Percentiles rank a stretch among this genome's conserved stretches.
These are phyloP conservation scores for Enteromius argenteus DNA, from an alignment of 2,797 vertebrate species.

Conservation along the genomic window DNA sequence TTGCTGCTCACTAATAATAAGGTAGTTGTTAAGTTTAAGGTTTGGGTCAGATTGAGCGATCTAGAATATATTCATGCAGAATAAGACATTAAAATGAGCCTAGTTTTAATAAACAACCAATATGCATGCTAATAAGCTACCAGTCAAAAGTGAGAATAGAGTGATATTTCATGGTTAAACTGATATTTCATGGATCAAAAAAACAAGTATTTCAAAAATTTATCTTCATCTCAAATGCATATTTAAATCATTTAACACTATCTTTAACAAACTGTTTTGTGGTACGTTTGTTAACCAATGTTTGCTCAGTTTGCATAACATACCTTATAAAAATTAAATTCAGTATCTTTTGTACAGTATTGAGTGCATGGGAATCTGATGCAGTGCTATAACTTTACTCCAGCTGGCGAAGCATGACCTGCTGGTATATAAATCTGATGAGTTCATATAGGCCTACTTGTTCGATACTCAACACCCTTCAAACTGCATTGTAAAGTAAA, in stretches of 20 bases:
- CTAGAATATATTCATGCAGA: background rate
- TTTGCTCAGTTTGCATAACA: background rate
- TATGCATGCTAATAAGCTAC: background rate
- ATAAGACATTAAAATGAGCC: no score
- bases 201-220: background rate
- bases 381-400: background rate
- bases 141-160: background rate
- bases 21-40: no score
- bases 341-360: background rate
- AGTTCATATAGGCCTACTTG: background rate
- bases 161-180: background rate
- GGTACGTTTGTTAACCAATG: background rate
- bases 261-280: background rate
- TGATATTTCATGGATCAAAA: background rate
- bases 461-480: background rate
- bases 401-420: conserved; percentile 1
- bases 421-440: conserved; percentile 6
- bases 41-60: no score
- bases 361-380: background rate
- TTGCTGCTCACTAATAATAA: no score
- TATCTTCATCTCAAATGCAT: background rate
- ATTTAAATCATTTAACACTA: background rate
- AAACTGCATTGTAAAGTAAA: conserved; percentile 33
- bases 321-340: background rate
- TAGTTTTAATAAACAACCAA: background rate